Conservation (phyloP, 1,140 invertebrate genomes). For the Drosophila orena region DNA sequence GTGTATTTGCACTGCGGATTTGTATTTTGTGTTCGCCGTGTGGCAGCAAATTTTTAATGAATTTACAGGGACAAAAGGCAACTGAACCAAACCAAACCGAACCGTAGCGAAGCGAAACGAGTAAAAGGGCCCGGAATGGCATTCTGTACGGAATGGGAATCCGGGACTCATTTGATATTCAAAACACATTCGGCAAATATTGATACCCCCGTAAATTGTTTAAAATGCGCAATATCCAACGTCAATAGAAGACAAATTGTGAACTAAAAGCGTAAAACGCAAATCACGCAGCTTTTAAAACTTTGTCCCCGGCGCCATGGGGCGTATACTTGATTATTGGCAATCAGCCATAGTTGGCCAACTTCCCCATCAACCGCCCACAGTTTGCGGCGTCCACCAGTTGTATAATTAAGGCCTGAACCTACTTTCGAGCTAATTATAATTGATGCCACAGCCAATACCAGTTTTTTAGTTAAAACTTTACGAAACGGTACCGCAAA, state of each 20-base stretch:
- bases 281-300: conserved; percentile 72
- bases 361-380: not conserved
- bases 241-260: conserved; percentile 74
- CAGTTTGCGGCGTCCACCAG: conserved; percentile 39
- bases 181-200: conserved; percentile 84
- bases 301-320: conserved; percentile 46
- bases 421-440: conserved; percentile 61
- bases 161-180: conserved; percentile 75
- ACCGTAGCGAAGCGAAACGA: conserved; percentile 13
- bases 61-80: conserved; percentile 57
- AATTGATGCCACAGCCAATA: conserved; percentile 73
- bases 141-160: conserved; percentile 25
- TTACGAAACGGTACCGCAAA: conserved; percentile 12
- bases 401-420: conserved; percentile 70
- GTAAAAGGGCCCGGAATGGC: conserved; percentile 24
- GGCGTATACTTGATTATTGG: conserved; percentile 75
- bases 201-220: conserved; percentile 83
- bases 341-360: conserved; percentile 62
- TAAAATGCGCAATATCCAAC: conserved; percentile 70
- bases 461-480: conserved; percentile 60
- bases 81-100: conserved; percentile 5
- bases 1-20: conserved; percentile 78
- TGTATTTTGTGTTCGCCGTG: conserved; percentile 67
- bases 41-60: conserved; percentile 80
- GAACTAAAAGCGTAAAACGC: conserved; percentile 73